phyloP scores from a whole-genome alignment of 2,888 invertebrate species.

The Eulithis testata region DNA sequence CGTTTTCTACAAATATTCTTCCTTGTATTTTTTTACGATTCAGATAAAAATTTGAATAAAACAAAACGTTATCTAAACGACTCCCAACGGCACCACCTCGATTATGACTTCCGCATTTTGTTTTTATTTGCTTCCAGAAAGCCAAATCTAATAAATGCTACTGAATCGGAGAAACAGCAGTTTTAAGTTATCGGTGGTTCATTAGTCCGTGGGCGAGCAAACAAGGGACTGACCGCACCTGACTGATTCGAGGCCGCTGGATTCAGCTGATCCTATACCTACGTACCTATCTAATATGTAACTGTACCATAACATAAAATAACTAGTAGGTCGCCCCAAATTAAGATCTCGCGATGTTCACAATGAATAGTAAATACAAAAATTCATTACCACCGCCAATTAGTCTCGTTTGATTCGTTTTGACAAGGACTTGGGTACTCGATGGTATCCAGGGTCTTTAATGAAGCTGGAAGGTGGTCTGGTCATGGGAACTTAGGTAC shows the following conservation, averaged over 20 bases:
- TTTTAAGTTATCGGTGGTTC: slow-evolving; percentile 29
- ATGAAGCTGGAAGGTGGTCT: too few species aligned
- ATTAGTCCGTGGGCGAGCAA: slow-evolving; percentile 24
- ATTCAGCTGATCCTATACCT: background rate
- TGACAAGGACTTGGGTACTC: too few species aligned
- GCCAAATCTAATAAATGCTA: background rate
- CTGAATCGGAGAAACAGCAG: slow-evolving; percentile 23
- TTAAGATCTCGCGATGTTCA: too few species aligned
- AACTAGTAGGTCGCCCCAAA: too few species aligned
- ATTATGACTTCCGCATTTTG: background rate
- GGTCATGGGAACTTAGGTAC: too few species aligned
- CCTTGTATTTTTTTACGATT: background rate
- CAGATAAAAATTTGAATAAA: background rate
- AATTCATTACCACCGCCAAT: too few species aligned
- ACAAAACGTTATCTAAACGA: slow-evolving; percentile 8
- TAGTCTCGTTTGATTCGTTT: too few species aligned
- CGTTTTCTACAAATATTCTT: too few species aligned
- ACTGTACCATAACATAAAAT: too few species aligned
- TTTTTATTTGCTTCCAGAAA: background rate
- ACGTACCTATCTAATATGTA: background rate
- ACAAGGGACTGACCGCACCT: slow-evolving; percentile 20
- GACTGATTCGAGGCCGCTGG: background rate
- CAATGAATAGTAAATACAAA: too few species aligned
- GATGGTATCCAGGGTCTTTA: too few species aligned
- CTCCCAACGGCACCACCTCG: background rate